Evolutionary conservation across 2,113 vertebrate genomes (phyloP), one percentile per base, ranked within the genome.

Genomic region (Diadophis punctatus): DNA sequence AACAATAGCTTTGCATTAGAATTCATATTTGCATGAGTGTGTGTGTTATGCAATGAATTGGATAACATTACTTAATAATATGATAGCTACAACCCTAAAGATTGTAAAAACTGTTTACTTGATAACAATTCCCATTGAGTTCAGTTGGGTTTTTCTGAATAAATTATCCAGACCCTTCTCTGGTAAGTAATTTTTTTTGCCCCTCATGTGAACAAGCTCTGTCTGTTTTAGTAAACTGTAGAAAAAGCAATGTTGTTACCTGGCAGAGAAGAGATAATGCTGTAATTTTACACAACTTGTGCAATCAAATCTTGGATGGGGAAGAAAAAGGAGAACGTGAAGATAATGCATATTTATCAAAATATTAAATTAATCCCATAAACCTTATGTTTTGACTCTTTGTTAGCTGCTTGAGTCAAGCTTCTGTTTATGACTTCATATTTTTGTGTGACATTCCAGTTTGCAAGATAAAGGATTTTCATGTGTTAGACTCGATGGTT

Each of bases 191-290:
- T 53, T 3, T 52, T n/a, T 52, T n/a, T 52, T 53, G 1, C 3
- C 6, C 49, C 16, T 52, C 27, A n/a, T 52, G 14, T 51, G 49
- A 49, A 7, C 14, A 56, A 88, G 22, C 4, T 20, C 46, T 48
- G 25, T 49, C 39, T 11, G 91, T 93, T 95, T 92, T 91, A 93
- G 25, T 94, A 96, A 97, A 96, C 90, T 87, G 89, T 94, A 94
- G 96, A 97, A 96, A 96, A 96, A 94, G 90, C 94, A 96, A 68
- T 94, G 93, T 95, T 94, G 91, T 55, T 74, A 74, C 60, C 94
- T 97, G 94, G 95, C 95, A 92, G 93, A 80, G 46, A 93, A 60
- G 30, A 87, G 94, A 95, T 43, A 11, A 16, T 85, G 3, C 53
- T 88, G 89, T 92, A 88, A 96, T 96, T 92, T 95, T 96, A 95